A percentile compares a stretch with the other conserved stretches of the same genome.
phyloP scores from a whole-genome alignment of 1,140 invertebrate genomes.

The Heterodera carotae region DNA sequence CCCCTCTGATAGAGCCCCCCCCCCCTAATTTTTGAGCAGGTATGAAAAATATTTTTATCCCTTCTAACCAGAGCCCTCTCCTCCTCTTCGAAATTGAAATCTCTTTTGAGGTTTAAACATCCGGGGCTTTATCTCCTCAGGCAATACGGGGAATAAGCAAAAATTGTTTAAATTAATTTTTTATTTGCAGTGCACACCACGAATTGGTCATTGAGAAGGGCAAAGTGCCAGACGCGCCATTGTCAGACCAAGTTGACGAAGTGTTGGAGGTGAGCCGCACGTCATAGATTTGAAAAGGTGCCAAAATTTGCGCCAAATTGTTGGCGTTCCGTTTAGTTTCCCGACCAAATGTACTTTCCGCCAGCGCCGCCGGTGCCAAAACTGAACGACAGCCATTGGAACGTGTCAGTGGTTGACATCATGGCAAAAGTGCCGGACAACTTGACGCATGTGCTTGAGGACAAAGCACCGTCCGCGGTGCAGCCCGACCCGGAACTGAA shows the following conservation, averaged over 20 bases:
- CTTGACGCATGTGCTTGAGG: background rate
- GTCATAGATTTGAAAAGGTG: too few species aligned
- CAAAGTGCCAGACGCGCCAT: slow-evolving; percentile 1
- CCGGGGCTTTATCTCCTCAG: too few species aligned
- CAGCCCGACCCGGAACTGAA: background rate
- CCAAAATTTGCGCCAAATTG: background rate
- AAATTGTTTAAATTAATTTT: background rate
- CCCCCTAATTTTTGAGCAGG: too few species aligned
- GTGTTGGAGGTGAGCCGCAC: background rate
- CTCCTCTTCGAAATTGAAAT: too few species aligned
- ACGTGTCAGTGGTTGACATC: background rate
- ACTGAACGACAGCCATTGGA: background rate
- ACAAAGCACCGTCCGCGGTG: background rate
- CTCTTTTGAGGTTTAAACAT: too few species aligned
- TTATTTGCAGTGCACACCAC: background rate
- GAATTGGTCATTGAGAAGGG: slow-evolving; percentile 7
- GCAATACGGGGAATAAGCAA: too few species aligned
- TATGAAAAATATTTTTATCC: too few species aligned
- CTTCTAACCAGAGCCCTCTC: too few species aligned
- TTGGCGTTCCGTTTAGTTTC: background rate
- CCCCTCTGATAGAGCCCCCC: too few species aligned
- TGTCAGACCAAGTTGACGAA: background rate
- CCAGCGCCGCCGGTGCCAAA: background rate
- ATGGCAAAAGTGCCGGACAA: background rate
- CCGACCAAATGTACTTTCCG: background rate